phyloP scores from a whole-genome alignment of 2,113 vertebrate species.

The Mola mola region DNA sequence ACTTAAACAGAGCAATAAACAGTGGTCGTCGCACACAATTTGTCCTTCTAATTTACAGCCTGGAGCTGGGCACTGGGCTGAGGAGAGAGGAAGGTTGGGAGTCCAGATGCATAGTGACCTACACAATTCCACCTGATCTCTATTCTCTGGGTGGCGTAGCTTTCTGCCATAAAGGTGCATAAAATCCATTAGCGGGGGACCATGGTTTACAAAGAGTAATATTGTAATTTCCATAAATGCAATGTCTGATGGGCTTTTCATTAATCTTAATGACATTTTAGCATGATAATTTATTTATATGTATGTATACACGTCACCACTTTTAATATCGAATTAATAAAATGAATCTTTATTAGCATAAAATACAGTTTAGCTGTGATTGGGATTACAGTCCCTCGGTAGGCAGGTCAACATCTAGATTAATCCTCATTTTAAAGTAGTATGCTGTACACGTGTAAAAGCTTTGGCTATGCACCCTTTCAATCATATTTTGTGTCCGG shows the following conservation, averaged over 20 bases:
- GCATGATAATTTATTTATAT: slow-evolving; percentile 77
- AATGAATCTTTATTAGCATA: slow-evolving; percentile 73
- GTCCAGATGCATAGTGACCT: slow-evolving; percentile 72
- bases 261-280: slow-evolving; percentile 83
- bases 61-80: slow-evolving; percentile 51
- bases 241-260: slow-evolving; percentile 73
- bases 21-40: slow-evolving; percentile 59
- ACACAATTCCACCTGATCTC: slow-evolving; percentile 71
- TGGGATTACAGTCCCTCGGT: slow-evolving; percentile 48
- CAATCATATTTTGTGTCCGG: background rate
- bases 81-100: slow-evolving; percentile 74
- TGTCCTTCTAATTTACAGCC: slow-evolving; percentile 78
- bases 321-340: slow-evolving; percentile 75
- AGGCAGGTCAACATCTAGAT: slow-evolving; percentile 46
- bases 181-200: slow-evolving; percentile 78
- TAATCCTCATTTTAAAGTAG: slow-evolving; percentile 54
- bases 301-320: slow-evolving; percentile 41
- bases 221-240: slow-evolving; percentile 82
- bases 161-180: slow-evolving; percentile 73
- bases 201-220: slow-evolving; percentile 77
- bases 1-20: slow-evolving; percentile 78
- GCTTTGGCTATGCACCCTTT: background rate
- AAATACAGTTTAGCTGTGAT: slow-evolving; percentile 46
- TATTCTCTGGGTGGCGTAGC: slow-evolving; percentile 65
- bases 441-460: slow-evolving; percentile 26